Evolutionary conservation across 2,888 invertebrate species (phyloP), one percentile per base, ranked within the genome.

Genomic region (Thera britannica): DNA sequence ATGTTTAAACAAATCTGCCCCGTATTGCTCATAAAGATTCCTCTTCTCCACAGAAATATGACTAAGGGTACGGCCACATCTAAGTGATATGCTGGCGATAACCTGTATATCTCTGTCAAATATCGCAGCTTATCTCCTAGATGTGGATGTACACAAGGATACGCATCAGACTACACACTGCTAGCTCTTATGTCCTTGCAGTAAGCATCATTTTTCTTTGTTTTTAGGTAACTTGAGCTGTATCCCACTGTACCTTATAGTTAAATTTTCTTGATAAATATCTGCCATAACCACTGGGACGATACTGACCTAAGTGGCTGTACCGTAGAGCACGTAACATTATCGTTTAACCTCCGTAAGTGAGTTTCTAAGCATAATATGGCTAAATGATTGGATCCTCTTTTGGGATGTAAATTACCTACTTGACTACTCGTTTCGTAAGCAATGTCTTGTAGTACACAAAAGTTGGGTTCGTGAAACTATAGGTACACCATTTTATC

Each of bases 251-350:
- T 23, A 23, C 23, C 23, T 23, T 23, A 65, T 65, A 61, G 68
- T 65, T 54, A 58, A 48, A 64, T 68, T 55, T 62, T 61, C 64
- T 60, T 65, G 55, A 56, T 61, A 52, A 67, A 48, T 23, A 23
- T 38, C 52, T 6, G 48, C 38, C 12, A 4, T 62, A 6, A 56
- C 48, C 62, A 46, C 12, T 35, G 54, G 46, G 46, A 35, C 44
- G 61, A 4, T 34, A 61, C 54, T 62, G 46, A 59, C 38, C 38
- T 60, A 60, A 51, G 60, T 38, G 38, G 51, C 12, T 6, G 54
- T 55, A 62, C 49, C 5, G 12, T 49, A 46, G 62, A 36, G 48
- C 62, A 55, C 55, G 62, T 49, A 62, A 56, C 56, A 62, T 62
- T 62, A 56, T 56, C 62, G 62, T 62, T 56, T 11, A 56, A 55